Evolutionary conservation across 2,888 invertebrate species (phyloP).

Genomic region (Mystacides longicornis): DNA sequence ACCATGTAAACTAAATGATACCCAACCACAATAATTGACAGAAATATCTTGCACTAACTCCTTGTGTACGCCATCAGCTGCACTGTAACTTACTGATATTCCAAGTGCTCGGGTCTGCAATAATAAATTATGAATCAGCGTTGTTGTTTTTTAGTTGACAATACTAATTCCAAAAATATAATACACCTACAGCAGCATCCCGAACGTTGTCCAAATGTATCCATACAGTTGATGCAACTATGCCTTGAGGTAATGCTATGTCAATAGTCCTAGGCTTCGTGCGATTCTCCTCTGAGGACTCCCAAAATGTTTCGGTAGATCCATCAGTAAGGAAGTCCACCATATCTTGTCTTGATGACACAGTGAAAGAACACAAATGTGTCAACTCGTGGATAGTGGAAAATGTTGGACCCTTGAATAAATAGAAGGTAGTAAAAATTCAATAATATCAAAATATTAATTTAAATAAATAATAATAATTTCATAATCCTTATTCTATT

Average conservation of each 20-base stretch:
- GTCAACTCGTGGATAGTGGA: constrained; percentile 64
- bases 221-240: constrained; percentile 62
- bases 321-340: constrained; percentile 86
- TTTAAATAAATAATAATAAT: too few species aligned
- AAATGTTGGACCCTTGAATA: not conserved
- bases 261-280: constrained; percentile 86
- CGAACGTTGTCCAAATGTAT: constrained; percentile 93
- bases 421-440: not conserved
- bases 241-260: constrained; percentile 53
- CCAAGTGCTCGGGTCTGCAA: constrained; percentile 82
- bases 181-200: constrained; percentile 64
- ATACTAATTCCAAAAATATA: too few species aligned
- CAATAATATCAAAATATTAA: too few species aligned
- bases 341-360: constrained; percentile 92
- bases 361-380: constrained; percentile 67
- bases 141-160: too few species aligned
- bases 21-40: constrained; percentile 80
- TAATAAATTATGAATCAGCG: constrained; percentile 12
- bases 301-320: constrained; percentile 98
- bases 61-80: constrained; percentile 71
- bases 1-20: constrained; percentile 76
- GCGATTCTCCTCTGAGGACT: constrained; percentile 94
- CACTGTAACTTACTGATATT: constrained; percentile 27
- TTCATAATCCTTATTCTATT: too few species aligned
- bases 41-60: constrained; percentile 82